These are phyloP conservation scores for Spisula solida DNA, from an alignment of 2,888 invertebrate species.

Conservation along the genomic window DNA sequence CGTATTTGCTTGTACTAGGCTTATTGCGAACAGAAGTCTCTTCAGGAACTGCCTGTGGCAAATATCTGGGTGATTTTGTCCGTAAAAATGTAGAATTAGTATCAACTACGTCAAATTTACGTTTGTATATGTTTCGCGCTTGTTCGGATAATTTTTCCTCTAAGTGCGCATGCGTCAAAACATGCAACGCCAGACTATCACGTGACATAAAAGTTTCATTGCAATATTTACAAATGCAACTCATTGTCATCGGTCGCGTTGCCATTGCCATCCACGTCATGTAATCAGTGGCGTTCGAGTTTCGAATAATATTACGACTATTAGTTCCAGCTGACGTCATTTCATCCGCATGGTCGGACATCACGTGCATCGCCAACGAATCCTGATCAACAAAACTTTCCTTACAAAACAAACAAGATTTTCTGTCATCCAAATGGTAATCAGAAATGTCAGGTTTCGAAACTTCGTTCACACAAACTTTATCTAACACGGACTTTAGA, in stretches of 20 bases:
- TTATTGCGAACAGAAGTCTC: background rate
- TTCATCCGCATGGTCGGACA: conserved; percentile 76
- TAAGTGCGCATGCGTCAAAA: conserved; percentile 80
- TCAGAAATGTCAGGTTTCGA: background rate
- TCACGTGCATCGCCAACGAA: conserved; percentile 86
- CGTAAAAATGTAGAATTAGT: background rate
- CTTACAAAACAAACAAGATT: conserved; percentile 79
- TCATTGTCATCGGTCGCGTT: conserved; percentile 33
- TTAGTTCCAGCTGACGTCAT: conserved; percentile 37
- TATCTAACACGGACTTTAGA: conserved; percentile 70
- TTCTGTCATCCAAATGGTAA: conserved; percentile 40
- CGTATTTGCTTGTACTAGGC: background rate
- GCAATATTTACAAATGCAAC: conserved; percentile 80
- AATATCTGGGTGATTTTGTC: conserved; percentile 9
- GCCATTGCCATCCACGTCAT: conserved; percentile 26
- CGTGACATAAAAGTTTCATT: conserved; percentile 79
- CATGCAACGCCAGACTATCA: conserved; percentile 86
- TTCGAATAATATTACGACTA: conserved; percentile 17
- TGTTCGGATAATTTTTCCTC: background rate
- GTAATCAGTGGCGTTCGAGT: conserved; percentile 21
- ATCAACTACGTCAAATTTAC: conserved; percentile 31
- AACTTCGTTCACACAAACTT: conserved; percentile 50
- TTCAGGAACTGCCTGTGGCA: background rate
- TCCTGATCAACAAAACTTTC: conserved; percentile 82
- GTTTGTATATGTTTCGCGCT: conserved; percentile 41